Percentiles rank a stretch among this genome's conserved stretches.
These are phyloP conservation scores for Seira ritae DNA, from an alignment of 2,888 invertebrate genomes.

Conservation along the genomic window DNA sequence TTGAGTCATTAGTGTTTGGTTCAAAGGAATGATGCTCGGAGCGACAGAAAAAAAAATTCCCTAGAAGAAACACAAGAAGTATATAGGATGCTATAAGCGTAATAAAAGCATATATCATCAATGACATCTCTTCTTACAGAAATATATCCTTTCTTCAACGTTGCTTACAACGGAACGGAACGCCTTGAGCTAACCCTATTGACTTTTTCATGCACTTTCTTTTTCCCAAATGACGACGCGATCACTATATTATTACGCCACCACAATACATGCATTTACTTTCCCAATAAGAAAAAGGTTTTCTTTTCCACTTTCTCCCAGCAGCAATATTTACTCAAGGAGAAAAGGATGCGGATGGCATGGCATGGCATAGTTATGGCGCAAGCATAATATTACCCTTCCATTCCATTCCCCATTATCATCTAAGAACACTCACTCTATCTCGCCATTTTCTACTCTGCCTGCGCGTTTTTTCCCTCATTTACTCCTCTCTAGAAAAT, in stretches of 20 bases:
- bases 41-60: too few relatives aligned
- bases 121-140: too few relatives aligned
- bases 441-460: neutral
- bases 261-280: neutral
- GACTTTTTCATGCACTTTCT: neutral
- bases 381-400: conserved; percentile 12
- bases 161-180: too few relatives aligned
- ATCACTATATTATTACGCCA: neutral
- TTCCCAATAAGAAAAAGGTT: neutral
- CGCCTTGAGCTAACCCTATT: neutral
- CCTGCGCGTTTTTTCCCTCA: conserved; percentile 5
- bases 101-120: too few relatives aligned
- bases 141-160: too few relatives aligned
- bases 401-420: too few relatives aligned
- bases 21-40: too few relatives aligned
- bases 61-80: too few relatives aligned
- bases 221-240: neutral
- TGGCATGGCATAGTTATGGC: neutral
- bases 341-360: neutral
- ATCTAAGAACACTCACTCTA: neutral
- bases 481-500: too few relatives aligned
- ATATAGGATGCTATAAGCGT: too few relatives aligned
- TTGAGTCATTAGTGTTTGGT: too few relatives aligned
- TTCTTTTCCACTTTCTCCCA: too few relatives aligned
- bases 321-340: neutral